These are phyloP conservation scores for Cantharis nigra DNA, from an alignment of 2,888 invertebrate genomes.

Conservation along the genomic window DNA sequence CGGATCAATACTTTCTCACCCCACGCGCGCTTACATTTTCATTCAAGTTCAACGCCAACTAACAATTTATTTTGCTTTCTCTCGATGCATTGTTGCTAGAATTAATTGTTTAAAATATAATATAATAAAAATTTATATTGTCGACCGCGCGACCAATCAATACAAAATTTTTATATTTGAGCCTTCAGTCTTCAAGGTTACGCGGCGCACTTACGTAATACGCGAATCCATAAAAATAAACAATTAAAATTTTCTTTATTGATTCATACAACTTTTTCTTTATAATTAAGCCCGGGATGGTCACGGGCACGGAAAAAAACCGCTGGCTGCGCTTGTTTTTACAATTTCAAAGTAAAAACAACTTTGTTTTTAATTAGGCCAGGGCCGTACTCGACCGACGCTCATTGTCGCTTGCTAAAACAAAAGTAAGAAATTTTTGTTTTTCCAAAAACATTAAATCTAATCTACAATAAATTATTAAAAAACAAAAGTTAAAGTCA, in stretches of 20 bases:
- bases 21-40: conserved; percentile 29
- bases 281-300: neutral
- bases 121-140: neutral
- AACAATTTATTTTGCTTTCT: neutral
- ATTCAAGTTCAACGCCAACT: conserved; percentile 29
- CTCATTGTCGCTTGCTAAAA: neutral
- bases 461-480: no score
- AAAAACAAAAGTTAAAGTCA: no score
- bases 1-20: conserved; percentile 33
- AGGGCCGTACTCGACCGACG: neutral
- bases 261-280: neutral
- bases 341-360: neutral
- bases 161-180: neutral
- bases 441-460: no score
- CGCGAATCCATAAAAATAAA: neutral
- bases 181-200: neutral
- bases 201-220: neutral
- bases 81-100: neutral
- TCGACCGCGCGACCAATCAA: no score
- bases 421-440: neutral
- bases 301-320: neutral
- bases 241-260: neutral
- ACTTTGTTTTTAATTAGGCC: neutral
- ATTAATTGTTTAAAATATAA: neutral
- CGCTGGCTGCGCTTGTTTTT: neutral